phyloP scores from a whole-genome alignment of 2,888 invertebrate genomes.

The Hydrotaea cyrtoneurina region DNA sequence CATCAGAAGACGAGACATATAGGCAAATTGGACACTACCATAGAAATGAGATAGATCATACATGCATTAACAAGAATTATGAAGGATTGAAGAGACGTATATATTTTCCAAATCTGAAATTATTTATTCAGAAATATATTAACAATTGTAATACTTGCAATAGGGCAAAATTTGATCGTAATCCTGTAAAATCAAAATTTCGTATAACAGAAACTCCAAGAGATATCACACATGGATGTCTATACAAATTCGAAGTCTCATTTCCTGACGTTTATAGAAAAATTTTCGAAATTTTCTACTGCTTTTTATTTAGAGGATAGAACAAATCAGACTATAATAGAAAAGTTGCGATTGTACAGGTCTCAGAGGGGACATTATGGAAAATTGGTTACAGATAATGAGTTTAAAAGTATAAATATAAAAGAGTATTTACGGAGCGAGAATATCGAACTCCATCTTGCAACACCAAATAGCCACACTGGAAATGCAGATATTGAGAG shows the following conservation, averaged over 20 bases:
- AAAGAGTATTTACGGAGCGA: not conserved
- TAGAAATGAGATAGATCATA: constrained; percentile 61
- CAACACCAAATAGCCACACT: constrained; percentile 8
- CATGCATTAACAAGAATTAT: constrained; percentile 46
- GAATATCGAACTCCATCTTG: not conserved
- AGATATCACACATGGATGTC: constrained; percentile 34
- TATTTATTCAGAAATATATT: constrained; percentile 53
- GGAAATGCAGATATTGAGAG: constrained; percentile 9
- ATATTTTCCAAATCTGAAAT: constrained; percentile 53
- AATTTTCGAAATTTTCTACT: constrained; percentile 63
- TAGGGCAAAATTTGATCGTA: constrained; percentile 1
- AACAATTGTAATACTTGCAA: constrained; percentile 51
- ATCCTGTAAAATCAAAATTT: too few species aligned
- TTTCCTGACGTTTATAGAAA: constrained; percentile 54
- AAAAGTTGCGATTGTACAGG: constrained; percentile 55
- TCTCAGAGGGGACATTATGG: constrained; percentile 58
- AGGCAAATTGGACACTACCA: constrained; percentile 61
- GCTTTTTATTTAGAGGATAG: too few species aligned
- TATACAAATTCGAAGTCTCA: constrained; percentile 41
- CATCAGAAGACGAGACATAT: constrained; percentile 52
- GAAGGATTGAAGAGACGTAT: constrained; percentile 52
- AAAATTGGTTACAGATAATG: constrained; percentile 53
- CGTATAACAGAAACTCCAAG: constrained; percentile 39
- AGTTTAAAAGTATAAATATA: constrained; percentile 3
- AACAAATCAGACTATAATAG: constrained; percentile 62